Conservation (phyloP, 2,888 invertebrate genomes). For the Pseudococcus longispinus region DNA sequence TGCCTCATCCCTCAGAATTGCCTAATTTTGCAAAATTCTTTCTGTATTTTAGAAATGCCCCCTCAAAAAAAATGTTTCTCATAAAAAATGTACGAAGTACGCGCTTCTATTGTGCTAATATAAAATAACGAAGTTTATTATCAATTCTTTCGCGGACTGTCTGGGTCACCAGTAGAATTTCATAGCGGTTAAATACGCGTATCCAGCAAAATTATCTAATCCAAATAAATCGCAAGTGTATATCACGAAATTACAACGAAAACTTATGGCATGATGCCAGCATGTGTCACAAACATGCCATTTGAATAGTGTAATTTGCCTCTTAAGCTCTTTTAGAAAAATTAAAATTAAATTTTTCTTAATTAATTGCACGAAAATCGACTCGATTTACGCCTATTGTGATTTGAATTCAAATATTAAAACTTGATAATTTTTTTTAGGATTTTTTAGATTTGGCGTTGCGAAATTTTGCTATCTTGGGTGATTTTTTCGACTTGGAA, state of each 20-base stretch:
- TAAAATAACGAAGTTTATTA: too few relatives aligned
- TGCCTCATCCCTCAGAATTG: background rate
- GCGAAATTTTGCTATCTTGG: too few relatives aligned
- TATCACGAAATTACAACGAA: background rate
- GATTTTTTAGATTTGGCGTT: too few relatives aligned
- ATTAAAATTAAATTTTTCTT: background rate
- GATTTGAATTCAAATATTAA: background rate
- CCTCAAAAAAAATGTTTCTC: too few relatives aligned
- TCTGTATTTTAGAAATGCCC: too few relatives aligned
- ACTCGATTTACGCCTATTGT: background rate
- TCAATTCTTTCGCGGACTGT: background rate
- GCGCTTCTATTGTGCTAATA: background rate
- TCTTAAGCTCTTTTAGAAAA: background rate
- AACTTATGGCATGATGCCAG: background rate
- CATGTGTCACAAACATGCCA: background rate
- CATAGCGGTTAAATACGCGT: background rate
- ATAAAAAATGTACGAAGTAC: background rate
- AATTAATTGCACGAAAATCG: background rate
- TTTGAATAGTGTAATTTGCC: background rate
- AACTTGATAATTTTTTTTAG: too few relatives aligned
- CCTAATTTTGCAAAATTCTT: background rate
- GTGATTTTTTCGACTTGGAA: too few relatives aligned
- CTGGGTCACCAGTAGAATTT: background rate
- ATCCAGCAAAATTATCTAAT: background rate
- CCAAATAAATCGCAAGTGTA: background rate